A percentile compares a stretch with the other conserved stretches of the same genome.
Conservation (phyloP, 64 coral and sea anemone genomes). For the Acropora yongei region DNA sequence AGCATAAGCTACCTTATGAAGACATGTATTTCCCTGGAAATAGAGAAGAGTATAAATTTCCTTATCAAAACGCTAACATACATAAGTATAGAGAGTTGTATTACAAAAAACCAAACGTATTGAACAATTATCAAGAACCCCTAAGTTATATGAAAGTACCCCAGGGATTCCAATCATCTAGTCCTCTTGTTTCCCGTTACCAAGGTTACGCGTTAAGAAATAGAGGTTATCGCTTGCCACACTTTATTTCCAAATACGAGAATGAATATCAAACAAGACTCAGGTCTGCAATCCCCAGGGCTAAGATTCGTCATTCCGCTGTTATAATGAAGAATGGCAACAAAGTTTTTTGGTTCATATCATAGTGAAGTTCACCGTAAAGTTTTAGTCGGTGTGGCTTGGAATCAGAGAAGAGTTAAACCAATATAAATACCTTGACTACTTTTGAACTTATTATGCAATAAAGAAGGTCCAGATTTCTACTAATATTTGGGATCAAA, state of each 20-base stretch:
- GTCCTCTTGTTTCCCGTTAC: background rate
- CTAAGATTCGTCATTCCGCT: background rate
- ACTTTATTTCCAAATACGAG: background rate
- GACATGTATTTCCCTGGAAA: background rate
- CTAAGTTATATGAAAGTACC: background rate
- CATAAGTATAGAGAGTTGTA: background rate
- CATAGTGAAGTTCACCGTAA: background rate
- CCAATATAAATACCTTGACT: too few species aligned
- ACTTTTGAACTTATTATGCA: too few species aligned
- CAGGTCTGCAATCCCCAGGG: background rate
- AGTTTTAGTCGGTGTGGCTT: background rate
- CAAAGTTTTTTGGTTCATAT: conserved; percentile 7
- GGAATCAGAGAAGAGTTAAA: too few species aligned
- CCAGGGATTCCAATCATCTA: background rate
- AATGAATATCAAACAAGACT: background rate
- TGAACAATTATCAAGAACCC: background rate
- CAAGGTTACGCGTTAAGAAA: background rate
- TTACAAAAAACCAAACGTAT: background rate
- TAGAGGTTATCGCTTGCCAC: background rate
- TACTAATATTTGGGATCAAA: too few species aligned
- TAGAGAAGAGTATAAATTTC: background rate
- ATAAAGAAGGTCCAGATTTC: too few species aligned
- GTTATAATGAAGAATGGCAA: background rate
- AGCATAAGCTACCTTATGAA: background rate
- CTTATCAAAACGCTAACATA: background rate